These are phyloP conservation scores for Taphrorychus bicolor DNA, from an alignment of 2,888 invertebrate species.

Conservation along the genomic window DNA sequence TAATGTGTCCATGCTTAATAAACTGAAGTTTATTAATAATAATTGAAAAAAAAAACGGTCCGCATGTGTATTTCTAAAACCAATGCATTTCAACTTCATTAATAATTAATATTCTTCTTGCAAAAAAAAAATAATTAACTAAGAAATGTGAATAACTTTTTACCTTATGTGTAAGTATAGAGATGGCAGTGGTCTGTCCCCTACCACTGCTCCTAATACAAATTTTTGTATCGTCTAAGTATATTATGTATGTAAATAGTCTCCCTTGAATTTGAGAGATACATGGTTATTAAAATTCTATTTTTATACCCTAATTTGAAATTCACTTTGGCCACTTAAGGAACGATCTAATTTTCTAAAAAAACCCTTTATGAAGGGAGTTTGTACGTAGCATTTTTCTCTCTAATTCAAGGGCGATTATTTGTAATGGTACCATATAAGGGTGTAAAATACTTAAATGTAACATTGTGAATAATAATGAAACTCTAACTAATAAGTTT, in stretches of 20 bases:
- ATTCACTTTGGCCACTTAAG: too few relatives aligned
- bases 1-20: neutral
- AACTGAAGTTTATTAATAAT: neutral
- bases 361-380: too few relatives aligned
- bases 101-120: neutral
- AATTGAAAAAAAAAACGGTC: too few relatives aligned
- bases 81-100: neutral
- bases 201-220: neutral
- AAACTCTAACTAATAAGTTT: constrained; percentile 28
- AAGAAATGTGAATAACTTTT: neutral
- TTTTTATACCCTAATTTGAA: neutral
- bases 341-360: too few relatives aligned
- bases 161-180: neutral
- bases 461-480: constrained; percentile 37
- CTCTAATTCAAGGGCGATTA: neutral
- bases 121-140: neutral
- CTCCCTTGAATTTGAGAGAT: neutral
- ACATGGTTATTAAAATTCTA: neutral
- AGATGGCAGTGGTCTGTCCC: neutral
- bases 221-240: constrained; percentile 19
- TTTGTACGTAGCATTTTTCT: neutral
- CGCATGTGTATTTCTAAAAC: too few relatives aligned
- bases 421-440: constrained; percentile 2
- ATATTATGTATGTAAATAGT: constrained; percentile 3
- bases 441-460: constrained; percentile 31